Evolutionary conservation across 2,797 vertebrate genomes (phyloP), one percentile per base, ranked within the genome.

Genomic region (Kryptolebias ocellatus): DNA sequence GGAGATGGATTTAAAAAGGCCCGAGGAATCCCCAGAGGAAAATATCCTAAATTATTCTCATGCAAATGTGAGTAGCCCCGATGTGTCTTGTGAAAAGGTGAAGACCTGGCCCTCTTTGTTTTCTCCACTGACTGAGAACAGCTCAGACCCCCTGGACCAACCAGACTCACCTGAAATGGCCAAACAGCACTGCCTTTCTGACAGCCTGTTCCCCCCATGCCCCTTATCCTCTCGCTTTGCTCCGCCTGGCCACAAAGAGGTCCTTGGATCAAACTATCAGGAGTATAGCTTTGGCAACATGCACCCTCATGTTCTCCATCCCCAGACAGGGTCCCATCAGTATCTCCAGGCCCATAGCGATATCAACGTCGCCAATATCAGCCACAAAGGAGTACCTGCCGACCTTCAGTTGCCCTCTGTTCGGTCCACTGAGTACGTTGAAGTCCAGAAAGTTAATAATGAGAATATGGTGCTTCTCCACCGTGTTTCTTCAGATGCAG

Each of bases 381-480:
- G 78, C 60, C 29, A 16, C 45, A 90, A 83, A 54, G 78, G 82
- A 46, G 86, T 82, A 3, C 7, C 58, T 16, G 18, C 63, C 0
- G 58, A 50, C 12, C 70, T 45, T 10, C 53, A 18, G 3, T 80
- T 89, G 11, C 56, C 88, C 17, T 59, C 80, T 58, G 75, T 77
- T 17, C 90, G 56, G 64, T 74, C 93, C 24, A 82, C 88, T 59
- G 95, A 96, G 83, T 97, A 98, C 0, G 96, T 97, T 2, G 96
- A 96, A 79, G 95, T 98, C 58, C 95, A 96, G 79, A 95, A 90
- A 81, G 84, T 97, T 70, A 94, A 86, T 50, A 85, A 91, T 39
- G 91, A 95, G 15, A 89, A 95, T 5, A 83, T 86, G 1, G 84
- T 96, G 55, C 77, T 96, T 12, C 87, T 98, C 49, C 89, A 95